Percentiles rank a stretch among this genome's conserved stretches.
Conservation (phyloP, 2,888 invertebrate species). For the Ichneumoninae sp. region DNA sequence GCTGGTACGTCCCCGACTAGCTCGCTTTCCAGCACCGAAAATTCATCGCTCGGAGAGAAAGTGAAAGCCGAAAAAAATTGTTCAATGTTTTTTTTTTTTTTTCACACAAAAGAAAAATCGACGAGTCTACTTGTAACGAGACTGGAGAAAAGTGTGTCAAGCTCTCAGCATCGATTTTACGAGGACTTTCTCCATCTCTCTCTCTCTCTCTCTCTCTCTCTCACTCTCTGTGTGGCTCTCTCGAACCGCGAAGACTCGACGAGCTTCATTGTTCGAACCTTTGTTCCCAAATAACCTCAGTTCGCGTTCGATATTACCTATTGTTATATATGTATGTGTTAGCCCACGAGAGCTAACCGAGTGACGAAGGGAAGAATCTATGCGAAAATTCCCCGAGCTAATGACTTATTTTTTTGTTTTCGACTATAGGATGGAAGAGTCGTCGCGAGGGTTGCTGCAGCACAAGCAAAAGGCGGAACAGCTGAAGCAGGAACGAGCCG, state of each 20-base stretch:
- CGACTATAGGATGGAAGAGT: constrained; percentile 90
- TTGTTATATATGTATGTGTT: not conserved
- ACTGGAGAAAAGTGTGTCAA: constrained; percentile 31
- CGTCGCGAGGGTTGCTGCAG: constrained; percentile 90
- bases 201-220: too few relatives aligned
- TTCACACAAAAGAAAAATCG: not conserved
- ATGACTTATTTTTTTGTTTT: constrained; percentile 49
- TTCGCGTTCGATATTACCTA: constrained; percentile 4
- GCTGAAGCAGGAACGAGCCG: constrained; percentile 90
- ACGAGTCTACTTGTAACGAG: not conserved
- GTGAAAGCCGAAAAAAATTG: not conserved
- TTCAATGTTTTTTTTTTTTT: not conserved
- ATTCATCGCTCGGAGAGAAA: constrained; percentile 23
- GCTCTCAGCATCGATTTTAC: constrained; percentile 53
- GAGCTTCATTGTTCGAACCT: constrained; percentile 55
- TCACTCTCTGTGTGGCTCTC: not conserved
- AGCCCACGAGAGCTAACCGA: not conserved
- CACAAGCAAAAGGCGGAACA: constrained; percentile 91
- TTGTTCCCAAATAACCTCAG: constrained; percentile 34
- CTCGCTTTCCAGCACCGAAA: constrained; percentile 54
- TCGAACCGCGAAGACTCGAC: constrained; percentile 39
- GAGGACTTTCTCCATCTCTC: constrained; percentile 19
- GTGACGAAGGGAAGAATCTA: not conserved
- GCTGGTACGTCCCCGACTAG: constrained; percentile 49
- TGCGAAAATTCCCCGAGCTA: not conserved